phyloP scores from a whole-genome alignment of 1,140 invertebrate genomes.

The Trichonephila clavipes region DNA sequence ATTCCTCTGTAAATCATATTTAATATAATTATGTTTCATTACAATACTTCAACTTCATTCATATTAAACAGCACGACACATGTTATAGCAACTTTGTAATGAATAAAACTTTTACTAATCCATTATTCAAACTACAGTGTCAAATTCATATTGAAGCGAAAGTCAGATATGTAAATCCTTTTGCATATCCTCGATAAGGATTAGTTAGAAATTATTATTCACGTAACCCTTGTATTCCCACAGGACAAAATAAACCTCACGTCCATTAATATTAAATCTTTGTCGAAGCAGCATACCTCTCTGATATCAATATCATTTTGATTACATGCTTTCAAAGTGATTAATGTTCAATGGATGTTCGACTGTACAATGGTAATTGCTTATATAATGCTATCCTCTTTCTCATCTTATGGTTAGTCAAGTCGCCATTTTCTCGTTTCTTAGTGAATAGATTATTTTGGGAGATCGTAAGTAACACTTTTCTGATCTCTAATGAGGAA shows the following conservation, averaged over 20 bases:
- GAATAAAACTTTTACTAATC: too few relatives aligned
- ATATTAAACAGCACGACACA: too few relatives aligned
- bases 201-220: background rate
- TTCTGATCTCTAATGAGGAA: background rate
- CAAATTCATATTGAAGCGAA: too few relatives aligned
- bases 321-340: slow-evolving; percentile 24
- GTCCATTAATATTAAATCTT: slow-evolving; percentile 38
- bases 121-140: too few relatives aligned
- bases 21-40: too few relatives aligned
- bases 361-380: slow-evolving; percentile 9
- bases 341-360: slow-evolving; percentile 37
- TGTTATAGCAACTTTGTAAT: too few relatives aligned
- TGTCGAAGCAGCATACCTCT: background rate
- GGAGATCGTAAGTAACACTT: background rate
- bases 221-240: background rate
- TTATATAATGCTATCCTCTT: background rate
- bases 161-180: too few relatives aligned
- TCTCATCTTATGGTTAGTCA: background rate
- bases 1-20: too few relatives aligned
- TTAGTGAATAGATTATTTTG: background rate
- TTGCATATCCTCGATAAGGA: background rate
- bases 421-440: slow-evolving; percentile 4
- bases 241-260: slow-evolving; percentile 12
- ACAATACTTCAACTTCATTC: too few relatives aligned
- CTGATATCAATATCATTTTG: slow-evolving; percentile 21